Evolutionary conservation across 2,113 vertebrate species (phyloP), one percentile per base, ranked within the genome.

Genomic region (Lagopus muta): DNA sequence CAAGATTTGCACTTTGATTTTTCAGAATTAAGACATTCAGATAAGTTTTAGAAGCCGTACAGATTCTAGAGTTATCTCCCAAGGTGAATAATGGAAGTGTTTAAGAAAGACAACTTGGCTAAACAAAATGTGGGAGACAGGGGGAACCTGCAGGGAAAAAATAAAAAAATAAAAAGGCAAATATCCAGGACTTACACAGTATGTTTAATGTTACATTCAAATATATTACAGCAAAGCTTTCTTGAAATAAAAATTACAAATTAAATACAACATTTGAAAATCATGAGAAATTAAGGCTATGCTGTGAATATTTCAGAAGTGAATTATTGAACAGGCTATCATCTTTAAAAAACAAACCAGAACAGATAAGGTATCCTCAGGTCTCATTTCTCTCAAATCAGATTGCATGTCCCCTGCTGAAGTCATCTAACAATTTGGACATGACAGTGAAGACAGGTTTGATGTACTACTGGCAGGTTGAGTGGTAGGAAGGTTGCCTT

Each of bases 141-240:
- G 45, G 43, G 48, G 72, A 93, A 81, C 88, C 11, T 88, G 54
- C 48, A 50, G 48, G 47, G 12, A 11, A 50, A 11, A 76, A 58
- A 93, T 86, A 54, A 2, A 93, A 90, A 54, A 2, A 80, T 65
- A 94, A 92, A 94, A 91, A 52, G 76, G 57, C 58, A 87, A 67
- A 66, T 55, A 76, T 66, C 34, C 42, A 57, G 30, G 34, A 86
- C 89, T 92, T 92, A 93, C 14, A 38, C 64, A 66, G n/a, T 4
- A 52, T 36, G 32, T 94, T 95, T 95, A 90, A 94, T 94, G 66
- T 66, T 76, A 82, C 72, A 85, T 93, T 73, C 55, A 91, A 82
- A 92, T 90, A 90, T 60, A 75, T 52, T 89, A 81, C 76, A 88
- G n/a, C 14, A 87, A 69, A 86, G 71, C 43, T 92, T 57, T 85